phyloP scores from a whole-genome alignment of 1,140 invertebrate species.

The Cyclina sinensis region DNA sequence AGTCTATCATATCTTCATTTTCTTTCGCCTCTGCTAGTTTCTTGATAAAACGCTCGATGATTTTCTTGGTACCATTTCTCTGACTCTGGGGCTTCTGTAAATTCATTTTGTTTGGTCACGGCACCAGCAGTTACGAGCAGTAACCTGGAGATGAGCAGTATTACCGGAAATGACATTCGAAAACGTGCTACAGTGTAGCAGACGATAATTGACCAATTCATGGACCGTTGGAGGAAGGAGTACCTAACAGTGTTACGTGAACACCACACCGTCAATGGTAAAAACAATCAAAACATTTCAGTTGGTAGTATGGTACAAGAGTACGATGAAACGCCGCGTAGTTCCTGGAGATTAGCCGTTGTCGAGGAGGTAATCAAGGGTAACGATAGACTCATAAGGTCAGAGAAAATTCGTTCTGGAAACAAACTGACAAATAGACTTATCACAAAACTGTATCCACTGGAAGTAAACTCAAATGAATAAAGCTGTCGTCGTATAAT shows the following conservation, averaged over 20 bases:
- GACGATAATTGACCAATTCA: constrained; percentile 29
- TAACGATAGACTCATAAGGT: constrained; percentile 41
- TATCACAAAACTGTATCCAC: constrained; percentile 34
- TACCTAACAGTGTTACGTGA: constrained; percentile 53
- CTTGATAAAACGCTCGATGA: not conserved
- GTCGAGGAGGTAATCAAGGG: constrained; percentile 22
- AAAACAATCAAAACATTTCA: no score
- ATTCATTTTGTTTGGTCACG: not conserved
- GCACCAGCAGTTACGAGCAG: no score
- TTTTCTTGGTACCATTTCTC: not conserved
- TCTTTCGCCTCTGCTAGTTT: not conserved
- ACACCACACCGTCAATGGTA: constrained; percentile 24
- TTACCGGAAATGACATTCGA: not conserved
- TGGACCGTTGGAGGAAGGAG: constrained; percentile 38
- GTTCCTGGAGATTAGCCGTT: constrained; percentile 6
- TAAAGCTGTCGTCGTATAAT: no score
- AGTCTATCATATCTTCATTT: no score
- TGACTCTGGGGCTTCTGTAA: not conserved
- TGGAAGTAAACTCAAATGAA: constrained; percentile 9
- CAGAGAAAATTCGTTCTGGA: constrained; percentile 5
- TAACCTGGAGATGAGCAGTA: not conserved
- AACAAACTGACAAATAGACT: constrained; percentile 14
- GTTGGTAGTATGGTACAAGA: constrained; percentile 43
- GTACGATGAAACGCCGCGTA: constrained; percentile 14
- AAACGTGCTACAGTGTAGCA: constrained; percentile 10